Evolutionary conservation across 2,797 vertebrate species (phyloP), one percentile per base, ranked within the genome.

Genomic region (Ibycter americanus): DNA sequence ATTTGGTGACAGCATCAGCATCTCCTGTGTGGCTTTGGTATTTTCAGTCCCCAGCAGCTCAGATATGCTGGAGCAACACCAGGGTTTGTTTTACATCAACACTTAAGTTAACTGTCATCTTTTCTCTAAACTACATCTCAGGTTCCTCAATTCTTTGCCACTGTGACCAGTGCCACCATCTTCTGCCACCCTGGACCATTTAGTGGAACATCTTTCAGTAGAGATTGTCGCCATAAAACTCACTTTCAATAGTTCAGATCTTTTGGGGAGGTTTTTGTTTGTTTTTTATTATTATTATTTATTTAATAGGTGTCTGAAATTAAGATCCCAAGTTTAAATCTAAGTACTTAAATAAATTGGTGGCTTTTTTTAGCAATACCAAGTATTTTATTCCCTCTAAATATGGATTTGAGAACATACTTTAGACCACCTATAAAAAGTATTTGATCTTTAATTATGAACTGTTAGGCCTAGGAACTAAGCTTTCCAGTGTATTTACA

Each of bases 251-350:
- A 59, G 40, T 31, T 11, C 27, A 73, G 29, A 32, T 3, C 0
- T 55, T 38, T 52, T 34, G 4, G 13, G 10, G 2, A 3, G 5
- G 0, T 1, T 38, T 38, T 42, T 2, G 1, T 32, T 44, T 84
- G 9, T 5, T 3, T 4, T 23, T 58, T 59, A 54, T 72, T 17
- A 44, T 44, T 44, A 44, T 44, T 34, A 12, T 79, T 67, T 55
- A 46, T 56, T 62, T 66, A 79, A n/a, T 32, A 78, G 15, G 9
- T 67, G 4, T 26, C 47, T 86, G 46, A 81, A 80, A 73, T 77
- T 70, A 77, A 65, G 26, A 27, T 42, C 29, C 9, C 8, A 40
- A 29, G 31, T 77, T 94, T 72, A 77, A 70, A 59, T 66, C 29
- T 54, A 17, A 20, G 5, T 29, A 23, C 3, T 73, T 59, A 49